These are phyloP conservation scores for Scaptomyza montana DNA, from an alignment of 1,140 invertebrate genomes.

Conservation along the genomic window DNA sequence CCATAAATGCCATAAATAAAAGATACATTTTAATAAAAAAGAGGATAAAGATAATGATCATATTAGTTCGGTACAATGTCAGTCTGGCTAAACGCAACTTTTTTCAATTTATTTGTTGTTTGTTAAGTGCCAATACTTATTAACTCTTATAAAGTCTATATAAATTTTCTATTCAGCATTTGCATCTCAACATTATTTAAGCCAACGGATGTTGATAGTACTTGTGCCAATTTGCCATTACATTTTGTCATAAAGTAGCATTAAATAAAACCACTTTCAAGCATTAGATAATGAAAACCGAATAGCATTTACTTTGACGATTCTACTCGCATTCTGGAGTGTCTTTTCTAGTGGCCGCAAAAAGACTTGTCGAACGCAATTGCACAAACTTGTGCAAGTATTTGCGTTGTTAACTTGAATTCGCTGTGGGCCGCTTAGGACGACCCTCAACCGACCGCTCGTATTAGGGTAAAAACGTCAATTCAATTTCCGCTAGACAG, in stretches of 20 bases:
- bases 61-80: too few species aligned
- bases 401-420: constrained; percentile 8
- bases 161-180: background rate
- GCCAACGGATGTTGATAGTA: background rate
- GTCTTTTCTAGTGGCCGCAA: constrained; percentile 11
- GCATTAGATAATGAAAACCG: constrained; percentile 21
- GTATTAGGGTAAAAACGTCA: constrained; percentile 35
- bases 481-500: constrained; percentile 72
- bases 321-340: constrained; percentile 22
- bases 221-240: background rate
- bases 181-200: background rate
- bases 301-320: constrained; percentile 21
- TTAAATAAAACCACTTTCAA: constrained; percentile 8
- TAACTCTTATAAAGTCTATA: too few species aligned
- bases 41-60: too few species aligned
- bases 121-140: too few species aligned
- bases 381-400: background rate
- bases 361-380: constrained; percentile 19
- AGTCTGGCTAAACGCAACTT: too few species aligned
- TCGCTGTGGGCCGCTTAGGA: background rate
- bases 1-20: too few species aligned
- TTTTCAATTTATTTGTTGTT: too few species aligned
- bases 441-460: background rate
- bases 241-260: background rate
- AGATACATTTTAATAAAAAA: too few species aligned